These are phyloP conservation scores for Hippoglossus stenolepis DNA, from an alignment of 2,113 vertebrate species.

Conservation along the genomic window DNA sequence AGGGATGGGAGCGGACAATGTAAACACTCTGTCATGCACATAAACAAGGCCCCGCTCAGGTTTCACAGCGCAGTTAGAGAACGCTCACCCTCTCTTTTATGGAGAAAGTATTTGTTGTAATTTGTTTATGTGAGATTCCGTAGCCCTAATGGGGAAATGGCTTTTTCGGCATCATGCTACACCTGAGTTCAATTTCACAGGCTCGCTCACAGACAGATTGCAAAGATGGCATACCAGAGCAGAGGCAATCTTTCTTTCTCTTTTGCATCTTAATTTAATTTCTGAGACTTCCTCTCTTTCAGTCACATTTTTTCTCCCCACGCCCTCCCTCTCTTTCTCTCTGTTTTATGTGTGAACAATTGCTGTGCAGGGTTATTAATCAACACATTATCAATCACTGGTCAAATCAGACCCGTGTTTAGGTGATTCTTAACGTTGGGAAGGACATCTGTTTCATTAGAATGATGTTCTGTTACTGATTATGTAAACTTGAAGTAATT, in stretches of 20 bases:
- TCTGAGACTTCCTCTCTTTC: constrained; percentile 42
- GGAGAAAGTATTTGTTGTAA: constrained; percentile 79
- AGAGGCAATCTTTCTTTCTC: constrained; percentile 62
- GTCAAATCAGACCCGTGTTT: constrained; percentile 22
- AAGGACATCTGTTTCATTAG: constrained; percentile 23
- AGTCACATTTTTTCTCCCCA: constrained; percentile 42
- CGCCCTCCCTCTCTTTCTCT: constrained; percentile 5
- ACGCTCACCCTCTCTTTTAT: constrained; percentile 65
- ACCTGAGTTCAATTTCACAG: constrained; percentile 81
- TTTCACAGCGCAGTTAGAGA: constrained; percentile 70
- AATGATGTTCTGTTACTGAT: background rate
- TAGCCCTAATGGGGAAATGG: constrained; percentile 75
- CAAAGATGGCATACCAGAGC: constrained; percentile 78
- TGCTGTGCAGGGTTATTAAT: constrained; percentile 38
- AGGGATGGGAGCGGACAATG: constrained; percentile 73
- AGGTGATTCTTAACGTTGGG: constrained; percentile 2
- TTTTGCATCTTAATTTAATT: constrained; percentile 64
- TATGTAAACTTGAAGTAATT: constrained; percentile 14
- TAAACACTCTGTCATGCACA: constrained; percentile 80
- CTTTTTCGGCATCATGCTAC: constrained; percentile 69
- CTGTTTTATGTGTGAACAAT: constrained; percentile 33
- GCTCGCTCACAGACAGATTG: constrained; percentile 72
- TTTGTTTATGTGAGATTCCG: constrained; percentile 80
- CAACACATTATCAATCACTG: constrained; percentile 30
- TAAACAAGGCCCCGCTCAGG: constrained; percentile 75